A percentile compares a stretch with the other conserved stretches of the same genome.
These are phyloP conservation scores for Tenthredo distinguenda DNA, from an alignment of 2,888 invertebrate species.

Conservation along the genomic window DNA sequence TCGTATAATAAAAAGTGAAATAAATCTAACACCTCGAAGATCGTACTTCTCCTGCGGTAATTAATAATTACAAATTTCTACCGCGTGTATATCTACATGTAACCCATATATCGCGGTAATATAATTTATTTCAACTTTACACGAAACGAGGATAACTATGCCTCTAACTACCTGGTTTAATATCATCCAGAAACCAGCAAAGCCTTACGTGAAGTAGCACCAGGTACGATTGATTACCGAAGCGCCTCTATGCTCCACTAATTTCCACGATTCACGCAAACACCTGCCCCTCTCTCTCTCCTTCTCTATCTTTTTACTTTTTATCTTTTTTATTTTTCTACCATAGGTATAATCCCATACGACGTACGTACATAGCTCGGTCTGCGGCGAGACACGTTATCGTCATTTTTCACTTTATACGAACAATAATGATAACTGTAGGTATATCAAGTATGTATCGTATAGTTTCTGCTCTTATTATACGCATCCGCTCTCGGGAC, in stretches of 20 bases:
- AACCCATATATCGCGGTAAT: not conserved
- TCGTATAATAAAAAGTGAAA: no score
- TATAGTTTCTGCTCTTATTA: not conserved
- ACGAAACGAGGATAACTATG: not conserved
- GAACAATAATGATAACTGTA: not conserved
- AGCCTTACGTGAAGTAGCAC: not conserved
- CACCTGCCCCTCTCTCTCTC: conserved; percentile 8
- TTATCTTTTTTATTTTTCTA: conserved; percentile 7
- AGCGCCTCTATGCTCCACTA: conserved; percentile 47
- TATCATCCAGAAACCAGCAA: conserved; percentile 12
- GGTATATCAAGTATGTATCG: not conserved
- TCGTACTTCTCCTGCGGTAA: not conserved
- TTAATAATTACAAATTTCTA: not conserved
- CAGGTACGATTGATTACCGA: conserved; percentile 48
- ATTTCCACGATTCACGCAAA: conserved; percentile 47
- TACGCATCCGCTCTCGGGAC: not conserved
- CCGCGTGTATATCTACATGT: not conserved
- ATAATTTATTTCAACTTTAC: conserved; percentile 11
- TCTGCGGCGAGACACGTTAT: no score
- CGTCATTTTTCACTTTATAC: no score
- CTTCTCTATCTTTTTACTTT: conserved; percentile 37
- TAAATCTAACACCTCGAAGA: not conserved
- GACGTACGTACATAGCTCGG: no score
- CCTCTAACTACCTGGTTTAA: not conserved
- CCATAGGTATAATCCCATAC: not conserved